Percentiles rank a stretch among this genome's conserved stretches.
Conservation (phyloP, 2,797 vertebrate species). For the Melanotaenia trifasciata region DNA sequence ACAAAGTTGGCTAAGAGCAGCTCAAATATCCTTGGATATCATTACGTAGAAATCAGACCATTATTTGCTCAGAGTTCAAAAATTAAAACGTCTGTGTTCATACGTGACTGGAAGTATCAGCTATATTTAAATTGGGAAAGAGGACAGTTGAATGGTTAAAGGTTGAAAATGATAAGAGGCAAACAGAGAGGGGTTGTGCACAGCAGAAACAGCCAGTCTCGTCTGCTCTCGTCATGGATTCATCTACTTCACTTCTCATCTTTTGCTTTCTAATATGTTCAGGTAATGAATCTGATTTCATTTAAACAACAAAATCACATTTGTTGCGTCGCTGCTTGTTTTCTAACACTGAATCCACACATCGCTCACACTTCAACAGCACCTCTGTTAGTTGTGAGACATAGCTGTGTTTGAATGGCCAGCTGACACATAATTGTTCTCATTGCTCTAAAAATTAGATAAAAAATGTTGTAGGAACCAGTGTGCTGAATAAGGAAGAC, state of each 20-base stretch:
- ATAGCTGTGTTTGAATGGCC: background rate
- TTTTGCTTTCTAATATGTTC: slow-evolving; percentile 68
- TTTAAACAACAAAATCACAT: background rate
- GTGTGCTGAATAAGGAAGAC: too few species aligned
- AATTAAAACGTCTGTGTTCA: background rate
- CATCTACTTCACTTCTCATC: slow-evolving; percentile 57
- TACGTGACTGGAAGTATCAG: slow-evolving; percentile 20
- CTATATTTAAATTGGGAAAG: slow-evolving; percentile 51
- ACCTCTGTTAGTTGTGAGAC: background rate
- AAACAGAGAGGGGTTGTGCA: slow-evolving; percentile 17
- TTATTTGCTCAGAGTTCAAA: background rate
- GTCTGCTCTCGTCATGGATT: slow-evolving; percentile 71
- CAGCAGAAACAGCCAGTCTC: slow-evolving; percentile 27
- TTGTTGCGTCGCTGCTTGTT: background rate
- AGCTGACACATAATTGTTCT: background rate
- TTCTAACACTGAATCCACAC: background rate
- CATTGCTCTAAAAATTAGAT: background rate
- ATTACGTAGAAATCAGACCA: background rate
- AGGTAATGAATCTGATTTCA: slow-evolving; percentile 65
- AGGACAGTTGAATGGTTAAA: slow-evolving; percentile 56
- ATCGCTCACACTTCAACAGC: background rate
- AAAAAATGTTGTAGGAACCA: background rate
- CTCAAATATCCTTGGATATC: background rate
- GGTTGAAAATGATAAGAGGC: slow-evolving; percentile 58
- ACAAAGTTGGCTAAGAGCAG: background rate